Evolutionary conservation across 1,140 invertebrate genomes (phyloP).

Genomic region (Bathynomus jamesi): DNA sequence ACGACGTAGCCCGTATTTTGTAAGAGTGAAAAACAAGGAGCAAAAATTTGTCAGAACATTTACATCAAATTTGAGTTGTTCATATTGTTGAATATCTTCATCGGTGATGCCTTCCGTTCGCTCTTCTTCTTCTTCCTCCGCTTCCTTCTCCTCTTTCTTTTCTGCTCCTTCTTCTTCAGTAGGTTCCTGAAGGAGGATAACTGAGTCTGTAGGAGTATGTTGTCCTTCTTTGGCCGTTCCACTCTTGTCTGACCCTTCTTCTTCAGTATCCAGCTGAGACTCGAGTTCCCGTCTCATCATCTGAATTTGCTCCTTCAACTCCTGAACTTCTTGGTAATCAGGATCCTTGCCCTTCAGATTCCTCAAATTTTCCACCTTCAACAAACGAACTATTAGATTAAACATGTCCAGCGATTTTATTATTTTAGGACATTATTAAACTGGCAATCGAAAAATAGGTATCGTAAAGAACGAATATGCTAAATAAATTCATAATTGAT

Average conservation of each 20-base stretch:
- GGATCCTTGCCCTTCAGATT: conserved; percentile 24
- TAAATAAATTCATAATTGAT: too few species aligned
- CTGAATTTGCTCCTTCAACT: conserved; percentile 33
- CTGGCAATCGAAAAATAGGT: too few species aligned
- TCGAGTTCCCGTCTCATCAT: conserved; percentile 28
- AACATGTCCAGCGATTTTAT: too few species aligned
- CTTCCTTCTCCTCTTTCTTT: too few species aligned
- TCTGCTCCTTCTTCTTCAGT: neutral
- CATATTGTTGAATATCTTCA: conserved; percentile 14
- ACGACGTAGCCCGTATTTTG: too few species aligned
- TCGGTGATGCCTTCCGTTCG: conserved; percentile 1
- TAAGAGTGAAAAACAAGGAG: neutral
- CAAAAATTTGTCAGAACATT: conserved; percentile 15
- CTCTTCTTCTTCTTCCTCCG: neutral
- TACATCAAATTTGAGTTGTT: conserved; percentile 35
- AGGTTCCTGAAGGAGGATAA: conserved; percentile 5
- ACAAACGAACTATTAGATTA: too few species aligned
- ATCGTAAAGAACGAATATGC: too few species aligned
- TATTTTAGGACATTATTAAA: too few species aligned
- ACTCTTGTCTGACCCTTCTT: conserved; percentile 13
- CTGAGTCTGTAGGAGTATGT: neutral
- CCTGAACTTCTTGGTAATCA: conserved; percentile 29
- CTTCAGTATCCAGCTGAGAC: conserved; percentile 17
- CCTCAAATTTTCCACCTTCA: conserved; percentile 15
- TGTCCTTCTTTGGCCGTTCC: conserved; percentile 15